Evolutionary conservation across 1,140 invertebrate species (phyloP), one percentile per base, ranked within the genome.

Genomic region (Epicauta chinensis): DNA sequence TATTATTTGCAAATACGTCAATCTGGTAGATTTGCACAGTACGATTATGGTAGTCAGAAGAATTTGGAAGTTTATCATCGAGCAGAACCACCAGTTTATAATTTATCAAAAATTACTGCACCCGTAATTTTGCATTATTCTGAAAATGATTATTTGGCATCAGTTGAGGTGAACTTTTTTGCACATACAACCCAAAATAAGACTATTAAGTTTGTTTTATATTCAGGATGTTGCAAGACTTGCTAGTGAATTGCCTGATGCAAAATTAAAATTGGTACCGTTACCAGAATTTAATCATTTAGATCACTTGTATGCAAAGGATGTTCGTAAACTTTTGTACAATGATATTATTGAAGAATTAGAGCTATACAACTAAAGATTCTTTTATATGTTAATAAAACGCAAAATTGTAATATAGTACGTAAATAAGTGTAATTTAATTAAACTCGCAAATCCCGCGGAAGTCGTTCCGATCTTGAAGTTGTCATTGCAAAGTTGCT

Each of bases 71-170:
- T 63, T 35, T 76, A 76, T 44, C 74, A 75, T 3, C 64, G 62
- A 44, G 45, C 58, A 0, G 55, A 60, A 16, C 80, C 81, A 15
- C 79, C 80, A 7, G 46, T 64, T 5, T 83, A 83, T 50, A 50
- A 77, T 59, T 41, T 80, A 7, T 56, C 64, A 1, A 71, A 71
- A 30, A 70, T 82, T 12, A 62, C 62, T 7, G 66, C 75, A 1
- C 80, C 81, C 1, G 64, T 63, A 11, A 13, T 23, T 1, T 23
- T 23, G 23, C 7, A 23, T 23, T 23, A 23, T 23, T 23, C 23
- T 5, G 4, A 5, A 7, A 23, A 23, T 7, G 23, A 23, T 23
- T 23, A 23, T 23, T 7, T 23, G 4, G 23, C 23, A 23, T 3
- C 23, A 5, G 4, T 23, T 23, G 7, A 23, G 23, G 23, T 23